phyloP scores from a whole-genome alignment of 2,113 vertebrate species.

The Erythrolamprus reginae region DNA sequence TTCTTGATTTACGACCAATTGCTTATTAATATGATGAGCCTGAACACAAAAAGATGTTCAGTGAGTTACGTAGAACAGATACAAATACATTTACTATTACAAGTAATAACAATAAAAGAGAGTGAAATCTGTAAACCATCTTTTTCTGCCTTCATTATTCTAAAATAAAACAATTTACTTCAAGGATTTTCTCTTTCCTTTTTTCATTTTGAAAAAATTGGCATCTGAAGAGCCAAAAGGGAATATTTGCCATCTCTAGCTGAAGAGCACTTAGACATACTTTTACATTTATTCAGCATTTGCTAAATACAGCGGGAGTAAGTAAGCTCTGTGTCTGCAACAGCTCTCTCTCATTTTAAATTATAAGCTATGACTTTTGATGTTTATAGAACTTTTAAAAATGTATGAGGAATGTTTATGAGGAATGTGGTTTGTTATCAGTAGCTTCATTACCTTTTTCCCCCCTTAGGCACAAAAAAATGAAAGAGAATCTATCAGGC shows the following conservation, averaged over 20 bases:
- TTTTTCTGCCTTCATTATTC: background rate
- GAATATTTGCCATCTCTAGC: background rate
- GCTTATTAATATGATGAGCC: background rate
- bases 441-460: slow-evolving; percentile 1
- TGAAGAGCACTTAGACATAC: background rate
- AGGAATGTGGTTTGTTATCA: fast-evolving
- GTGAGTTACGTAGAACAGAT: background rate
- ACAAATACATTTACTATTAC: background rate
- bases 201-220: background rate
- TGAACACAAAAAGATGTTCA: background rate
- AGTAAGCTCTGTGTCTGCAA: background rate
- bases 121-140: background rate
- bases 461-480: slow-evolving; percentile 94
- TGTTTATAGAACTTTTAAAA: background rate
- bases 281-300: background rate
- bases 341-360: slow-evolving; percentile 17
- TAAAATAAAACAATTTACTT: background rate
- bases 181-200: background rate
- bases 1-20: background rate
- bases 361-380: slow-evolving; percentile 4
- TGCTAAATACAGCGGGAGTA: background rate
- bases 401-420: background rate
- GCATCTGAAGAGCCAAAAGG: background rate
- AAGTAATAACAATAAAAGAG: background rate
- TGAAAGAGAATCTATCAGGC: slow-evolving; percentile 97